Base-by-base conservation (phyloP, 2,888 invertebrate genomes). In the Cataglyphis livida region DNA sequence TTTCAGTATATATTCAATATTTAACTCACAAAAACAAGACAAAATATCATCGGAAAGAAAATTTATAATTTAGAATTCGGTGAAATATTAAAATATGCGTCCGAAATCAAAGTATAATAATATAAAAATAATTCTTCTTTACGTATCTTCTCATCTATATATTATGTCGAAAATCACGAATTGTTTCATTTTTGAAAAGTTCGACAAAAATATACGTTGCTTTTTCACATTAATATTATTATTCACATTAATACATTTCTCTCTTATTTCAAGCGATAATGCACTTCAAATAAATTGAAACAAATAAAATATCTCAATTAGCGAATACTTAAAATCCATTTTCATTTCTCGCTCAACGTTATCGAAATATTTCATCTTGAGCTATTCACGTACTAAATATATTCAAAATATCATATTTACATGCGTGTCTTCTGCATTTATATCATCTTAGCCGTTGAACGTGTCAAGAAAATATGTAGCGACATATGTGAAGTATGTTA, bases 351-450 rank as follows among this genome's bases (percentile, higher is more conserved):
- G 28, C 12, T 9, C 18, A 12, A 38, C 6, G 9, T 54, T 54
- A 54, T 1, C n/a, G 9, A 74, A 64, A 51, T 15, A 15, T 54
- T 54, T 32, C 12, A 41, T 70, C 35, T 70, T 10, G 32, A 59
- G 21, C 44, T 59, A 79, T 71, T 79, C 71, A 18, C 21, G 59
- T 32, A 35, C 28, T 25, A 12, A 35, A 79, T 44, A 41, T 78
- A 79, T 79, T 79, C 78, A 79, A 79, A 79, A 71, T 48, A 71
- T 59, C 70, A 12, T 70, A 79, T 79, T 71, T 79, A 79, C 71
- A 70, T 79, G 78, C 78, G 44, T 44, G 78, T 78, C 78, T 35
- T 44, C 9, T 1, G 76, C 41, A 41, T 68, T 28, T n/a, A 48
- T 35, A 48, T 71, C 71, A 44, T 41, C 54, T 44, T 78, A 38